phyloP scores from a whole-genome alignment of 2,113 vertebrate genomes.

The Corydoras maculifer region DNA sequence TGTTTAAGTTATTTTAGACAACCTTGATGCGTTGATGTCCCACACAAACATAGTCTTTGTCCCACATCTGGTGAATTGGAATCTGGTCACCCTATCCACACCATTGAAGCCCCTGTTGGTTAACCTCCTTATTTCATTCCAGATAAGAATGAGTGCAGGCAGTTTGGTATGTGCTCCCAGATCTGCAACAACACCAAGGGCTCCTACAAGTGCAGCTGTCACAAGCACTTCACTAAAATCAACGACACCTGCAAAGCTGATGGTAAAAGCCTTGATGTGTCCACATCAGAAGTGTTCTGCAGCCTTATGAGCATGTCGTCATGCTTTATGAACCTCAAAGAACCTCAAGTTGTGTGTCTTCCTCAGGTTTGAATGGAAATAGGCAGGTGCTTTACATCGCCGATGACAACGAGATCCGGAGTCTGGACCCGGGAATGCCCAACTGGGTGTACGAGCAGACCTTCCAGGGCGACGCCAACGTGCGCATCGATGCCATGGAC shows the following conservation, averaged over 20 bases:
- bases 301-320: background rate
- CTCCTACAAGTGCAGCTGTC: conserved; percentile 84
- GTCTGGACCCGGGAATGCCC: conserved; percentile 86
- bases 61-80: too few species aligned
- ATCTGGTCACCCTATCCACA: too few species aligned
- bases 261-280: conserved; percentile 57
- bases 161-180: conserved; percentile 86
- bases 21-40: too few species aligned
- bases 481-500: conserved; percentile 94
- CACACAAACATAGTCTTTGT: too few species aligned
- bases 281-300: background rate
- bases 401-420: conserved; percentile 93
- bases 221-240: conserved; percentile 85
- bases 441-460: conserved; percentile 91
- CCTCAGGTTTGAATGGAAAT: conserved; percentile 68
- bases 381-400: conserved; percentile 85
- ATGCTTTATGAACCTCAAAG: too few species aligned
- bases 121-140: conserved; percentile 13
- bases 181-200: conserved; percentile 97
- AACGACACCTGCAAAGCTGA: conserved; percentile 90
- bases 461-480: conserved; percentile 86
- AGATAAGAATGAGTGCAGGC: conserved; percentile 90
- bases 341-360: background rate
- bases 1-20: too few species aligned
- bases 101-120: background rate